Evolutionary conservation across 1,140 invertebrate genomes (phyloP), one percentile per base, ranked within the genome.

Genomic region (Rhopalosiphum padi): DNA sequence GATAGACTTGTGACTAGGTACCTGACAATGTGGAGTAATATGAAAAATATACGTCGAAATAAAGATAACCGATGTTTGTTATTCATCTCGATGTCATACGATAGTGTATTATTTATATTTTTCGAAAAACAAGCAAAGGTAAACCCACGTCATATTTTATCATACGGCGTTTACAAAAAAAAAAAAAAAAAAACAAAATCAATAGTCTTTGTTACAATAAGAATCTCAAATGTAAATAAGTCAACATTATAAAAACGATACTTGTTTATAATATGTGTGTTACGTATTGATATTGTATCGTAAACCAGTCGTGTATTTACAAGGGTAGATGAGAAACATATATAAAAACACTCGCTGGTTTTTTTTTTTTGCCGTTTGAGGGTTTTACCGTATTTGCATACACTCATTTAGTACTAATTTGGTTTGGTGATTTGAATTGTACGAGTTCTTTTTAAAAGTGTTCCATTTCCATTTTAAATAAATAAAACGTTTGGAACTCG

Each of bases 391-490:
- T n/a, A n/a, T 68, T 68, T n/a, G 1, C 60, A 77, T 15, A 77
- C n/a, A 77, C 60, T 77, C 30, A n/a, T 77, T 77, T 77, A 77
- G 60, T 18, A n/a, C 60, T 77, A 77, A 77, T 77, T 77, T 77
- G 4, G 30, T 77, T 77, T 18, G 11, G 4, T n/a, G 60, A 77
- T n/a, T 68, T 77, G n/a, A 77, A 77, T n/a, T 18, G 15, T n/a
- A 5, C 15, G n/a, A 77, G 30, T 68, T 68, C 25, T 4, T 5
- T 68, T 68, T n/a, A 68, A 68, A 68, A 68, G 4, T 68, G 4
- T 68, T 68, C n/a, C 18, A 68, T 68, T 68, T n/a, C 4, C 4
- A 18, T 68, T 68, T 68, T 60, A 7, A 8, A 46, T 46, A 46
- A 23, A 60, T 18, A n/a, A 68, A 4, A 68, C 15, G 11, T 18